Evolutionary conservation across 1,140 invertebrate species (phyloP), one percentile per base, ranked within the genome.

Genomic region (Atopsyche davidsoni): DNA sequence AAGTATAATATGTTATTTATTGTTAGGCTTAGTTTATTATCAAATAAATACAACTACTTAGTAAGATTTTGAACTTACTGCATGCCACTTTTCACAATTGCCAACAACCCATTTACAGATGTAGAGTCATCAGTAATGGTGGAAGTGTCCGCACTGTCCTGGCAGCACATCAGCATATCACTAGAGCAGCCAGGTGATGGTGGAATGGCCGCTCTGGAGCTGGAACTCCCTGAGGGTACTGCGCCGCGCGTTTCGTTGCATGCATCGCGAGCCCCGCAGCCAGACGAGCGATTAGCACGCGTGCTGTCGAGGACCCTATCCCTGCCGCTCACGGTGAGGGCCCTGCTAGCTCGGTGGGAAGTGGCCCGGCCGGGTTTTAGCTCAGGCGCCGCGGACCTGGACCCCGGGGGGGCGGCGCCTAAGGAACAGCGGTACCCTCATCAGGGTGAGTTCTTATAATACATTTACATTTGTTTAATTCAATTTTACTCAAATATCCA

Each of bases 101-200:
- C n/a, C n/a, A n/a, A n/a, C n/a, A n/a, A n/a, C n/a, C n/a, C n/a
- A 53, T 67, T 72, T 36, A 53, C 70, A 69, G 88, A 90, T 64
- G 67, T 86, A 16, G 87, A 91, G 54, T 83, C 79, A 51, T 81
- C 86, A 23, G 79, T 89, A 2, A 92, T 95, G 75, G 86, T 96
- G 64, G 93, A 98, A 73, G 80, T 96, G 53, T 92, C 83, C 57
- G 87, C 92, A 4, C 69, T 94, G 2, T 92, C 90, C 1, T 87
- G 86, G 75, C 83, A 91, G 46, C 89, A 92, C 64, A 82, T 98
- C 43, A 88, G 86, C 11, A 80, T 97, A 3, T 87, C 88, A 22
- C 81, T 98, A 65, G 92, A 96, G 65, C 92, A 97, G 75, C 93
- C 93, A 0, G 75, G 87, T 19, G 88, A 95, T 62, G 91, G 96